Evolutionary conservation across 1,140 invertebrate species (phyloP).

Genomic region (Eurosta solidaginis): DNA sequence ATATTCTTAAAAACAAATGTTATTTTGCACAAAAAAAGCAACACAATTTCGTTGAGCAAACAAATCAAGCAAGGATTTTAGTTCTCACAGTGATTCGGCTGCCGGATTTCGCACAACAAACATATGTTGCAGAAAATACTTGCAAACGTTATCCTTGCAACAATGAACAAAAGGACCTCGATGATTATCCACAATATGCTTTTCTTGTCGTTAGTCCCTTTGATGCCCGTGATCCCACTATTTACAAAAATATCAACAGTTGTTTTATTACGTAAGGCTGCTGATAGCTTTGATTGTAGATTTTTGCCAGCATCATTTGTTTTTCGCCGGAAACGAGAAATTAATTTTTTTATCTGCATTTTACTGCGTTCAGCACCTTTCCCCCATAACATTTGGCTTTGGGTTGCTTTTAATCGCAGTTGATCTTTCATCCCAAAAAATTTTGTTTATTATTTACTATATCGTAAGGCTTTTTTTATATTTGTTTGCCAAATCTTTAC

Average conservation of each 20-base stretch:
- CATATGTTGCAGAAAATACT: not conserved
- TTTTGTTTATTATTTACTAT: not conserved
- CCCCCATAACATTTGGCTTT: not conserved
- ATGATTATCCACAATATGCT: not conserved
- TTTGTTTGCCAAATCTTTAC: not conserved
- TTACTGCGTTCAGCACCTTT: not conserved
- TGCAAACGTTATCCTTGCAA: slow-evolving; percentile 21
- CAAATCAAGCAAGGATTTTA: not conserved
- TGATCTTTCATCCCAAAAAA: slow-evolving; percentile 3
- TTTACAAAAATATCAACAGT: slow-evolving; percentile 15
- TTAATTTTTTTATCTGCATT: not conserved
- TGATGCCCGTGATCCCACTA: not conserved
- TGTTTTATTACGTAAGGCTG: slow-evolving; percentile 8
- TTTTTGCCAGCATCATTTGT: not conserved
- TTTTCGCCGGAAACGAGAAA: not conserved
- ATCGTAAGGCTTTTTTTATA: not conserved
- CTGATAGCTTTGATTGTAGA: not conserved
- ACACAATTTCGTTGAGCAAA: not conserved
- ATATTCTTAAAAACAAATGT: not conserved
- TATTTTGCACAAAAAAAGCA: not conserved
- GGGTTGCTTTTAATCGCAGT: not conserved
- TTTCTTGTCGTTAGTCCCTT: not conserved
- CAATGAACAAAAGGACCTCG: not conserved
- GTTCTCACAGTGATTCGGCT: not conserved
- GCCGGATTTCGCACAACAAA: slow-evolving; percentile 1